phyloP scores from a whole-genome alignment of 2,888 invertebrate genomes.

The Anoplius nigerrimus region DNA sequence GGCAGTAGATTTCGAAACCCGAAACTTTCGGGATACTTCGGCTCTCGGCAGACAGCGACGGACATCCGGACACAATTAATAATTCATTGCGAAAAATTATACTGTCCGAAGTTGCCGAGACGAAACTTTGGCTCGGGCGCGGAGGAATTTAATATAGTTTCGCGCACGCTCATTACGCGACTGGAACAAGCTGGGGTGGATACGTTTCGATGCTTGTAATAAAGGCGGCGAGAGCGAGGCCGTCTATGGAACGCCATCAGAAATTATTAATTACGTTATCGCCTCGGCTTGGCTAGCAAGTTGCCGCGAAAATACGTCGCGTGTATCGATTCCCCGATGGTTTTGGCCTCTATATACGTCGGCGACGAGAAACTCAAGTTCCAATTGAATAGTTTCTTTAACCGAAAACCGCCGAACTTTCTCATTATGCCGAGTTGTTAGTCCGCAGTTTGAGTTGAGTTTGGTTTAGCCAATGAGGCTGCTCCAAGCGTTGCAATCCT shows the following conservation, averaged over 20 bases:
- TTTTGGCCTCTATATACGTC: background rate
- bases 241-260: slow-evolving; percentile 31
- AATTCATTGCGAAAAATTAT: too few relatives aligned
- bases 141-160: too few relatives aligned
- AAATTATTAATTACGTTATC: slow-evolving; percentile 7
- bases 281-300: background rate
- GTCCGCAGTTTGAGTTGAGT: slow-evolving; percentile 54
- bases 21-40: too few relatives aligned
- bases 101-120: too few relatives aligned
- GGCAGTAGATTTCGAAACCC: too few relatives aligned
- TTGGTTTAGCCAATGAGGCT: slow-evolving; percentile 56
- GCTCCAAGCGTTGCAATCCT: slow-evolving; percentile 28
- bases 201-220: too few relatives aligned
- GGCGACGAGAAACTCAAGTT: slow-evolving; percentile 44
- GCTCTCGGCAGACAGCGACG: too few relatives aligned
- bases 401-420: slow-evolving; percentile 56
- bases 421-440: slow-evolving; percentile 60
- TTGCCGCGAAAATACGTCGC: slow-evolving; percentile 1
- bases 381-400: slow-evolving; percentile 59
- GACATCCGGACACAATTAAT: too few relatives aligned
- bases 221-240: background rate
- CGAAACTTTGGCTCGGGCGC: too few relatives aligned
- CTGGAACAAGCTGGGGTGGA: too few relatives aligned
- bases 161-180: too few relatives aligned
- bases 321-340: background rate